Evolutionary conservation across 2,888 invertebrate species (phyloP).

Genomic region (Hyposoter dolosus): DNA sequence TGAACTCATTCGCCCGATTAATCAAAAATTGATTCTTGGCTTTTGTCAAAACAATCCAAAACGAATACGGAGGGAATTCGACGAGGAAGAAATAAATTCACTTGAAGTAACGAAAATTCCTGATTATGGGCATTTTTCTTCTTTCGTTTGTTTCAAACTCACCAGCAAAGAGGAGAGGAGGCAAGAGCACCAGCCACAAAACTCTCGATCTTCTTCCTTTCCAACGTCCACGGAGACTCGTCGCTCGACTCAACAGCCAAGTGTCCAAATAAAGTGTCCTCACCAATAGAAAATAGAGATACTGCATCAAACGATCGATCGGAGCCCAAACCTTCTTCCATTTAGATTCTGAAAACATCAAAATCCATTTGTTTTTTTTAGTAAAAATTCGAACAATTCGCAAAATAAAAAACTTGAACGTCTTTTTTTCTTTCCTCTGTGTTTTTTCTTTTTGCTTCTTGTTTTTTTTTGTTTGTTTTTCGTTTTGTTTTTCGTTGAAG

Average conservation of each 20-base stretch:
- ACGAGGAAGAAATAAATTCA: neutral
- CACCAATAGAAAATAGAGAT: conserved; percentile 79
- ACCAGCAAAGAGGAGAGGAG: conserved; percentile 87
- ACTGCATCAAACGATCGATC: conserved; percentile 74
- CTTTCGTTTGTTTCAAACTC: conserved; percentile 80
- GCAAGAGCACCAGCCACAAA: conserved; percentile 85
- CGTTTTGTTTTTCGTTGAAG: too few relatives aligned
- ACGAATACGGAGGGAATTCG: neutral
- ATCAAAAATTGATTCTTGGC: neutral
- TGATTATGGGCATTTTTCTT: too few relatives aligned
- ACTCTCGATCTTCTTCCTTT: conserved; percentile 76
- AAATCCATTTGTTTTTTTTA: conserved; percentile 4
- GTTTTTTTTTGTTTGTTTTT: neutral
- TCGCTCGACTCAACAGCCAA: conserved; percentile 80
- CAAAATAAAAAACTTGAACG: conserved; percentile 14
- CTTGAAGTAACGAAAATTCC: neutral
- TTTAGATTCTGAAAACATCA: conserved; percentile 76
- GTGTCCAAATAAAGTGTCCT: conserved; percentile 79
- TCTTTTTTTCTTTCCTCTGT: too few relatives aligned
- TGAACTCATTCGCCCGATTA: neutral
- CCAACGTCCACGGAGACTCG: conserved; percentile 73
- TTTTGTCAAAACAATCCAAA: neutral
- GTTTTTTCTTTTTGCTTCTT: neutral
- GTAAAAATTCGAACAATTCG: conserved; percentile 26
- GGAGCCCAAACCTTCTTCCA: conserved; percentile 75